Conservation (phyloP, 2,113 vertebrate species). For the Choloepus hoffmanni region DNA sequence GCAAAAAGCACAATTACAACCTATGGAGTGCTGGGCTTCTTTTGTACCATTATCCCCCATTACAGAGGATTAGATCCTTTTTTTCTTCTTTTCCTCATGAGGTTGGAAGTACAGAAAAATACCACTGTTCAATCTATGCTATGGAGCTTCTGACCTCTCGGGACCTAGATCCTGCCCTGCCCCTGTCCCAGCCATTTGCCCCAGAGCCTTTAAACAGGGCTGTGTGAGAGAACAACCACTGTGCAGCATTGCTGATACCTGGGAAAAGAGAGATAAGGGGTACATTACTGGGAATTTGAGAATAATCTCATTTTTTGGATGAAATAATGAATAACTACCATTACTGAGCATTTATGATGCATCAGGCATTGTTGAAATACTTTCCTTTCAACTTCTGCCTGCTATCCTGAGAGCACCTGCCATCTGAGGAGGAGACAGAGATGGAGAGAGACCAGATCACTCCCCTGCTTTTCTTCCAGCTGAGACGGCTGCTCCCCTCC, state of each 20-base stretch:
- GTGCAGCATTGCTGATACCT: background rate
- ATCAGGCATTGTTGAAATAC: no score
- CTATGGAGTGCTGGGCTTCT: background rate
- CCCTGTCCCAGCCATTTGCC: background rate
- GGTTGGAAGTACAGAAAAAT: background rate
- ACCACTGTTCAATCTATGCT: background rate
- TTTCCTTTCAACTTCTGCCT: background rate
- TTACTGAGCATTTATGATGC: no score
- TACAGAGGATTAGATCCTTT: background rate
- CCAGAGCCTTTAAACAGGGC: background rate
- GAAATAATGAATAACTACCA: background rate
- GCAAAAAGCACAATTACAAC: constrained; percentile 3
- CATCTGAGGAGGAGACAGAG: background rate
- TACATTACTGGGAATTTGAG: background rate
- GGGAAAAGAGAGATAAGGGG: background rate
- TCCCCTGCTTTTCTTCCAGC: background rate
- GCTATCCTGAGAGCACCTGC: background rate
- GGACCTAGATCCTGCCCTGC: background rate
- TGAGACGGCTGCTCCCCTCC: background rate
- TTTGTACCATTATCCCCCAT: background rate
- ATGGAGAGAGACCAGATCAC: fast-evolving
- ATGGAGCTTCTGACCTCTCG: background rate
- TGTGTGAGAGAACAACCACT: background rate
- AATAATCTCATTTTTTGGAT: background rate
- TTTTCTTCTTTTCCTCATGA: background rate